phyloP scores from a whole-genome alignment of 2,113 vertebrate species.

The Myotis davidii region DNA sequence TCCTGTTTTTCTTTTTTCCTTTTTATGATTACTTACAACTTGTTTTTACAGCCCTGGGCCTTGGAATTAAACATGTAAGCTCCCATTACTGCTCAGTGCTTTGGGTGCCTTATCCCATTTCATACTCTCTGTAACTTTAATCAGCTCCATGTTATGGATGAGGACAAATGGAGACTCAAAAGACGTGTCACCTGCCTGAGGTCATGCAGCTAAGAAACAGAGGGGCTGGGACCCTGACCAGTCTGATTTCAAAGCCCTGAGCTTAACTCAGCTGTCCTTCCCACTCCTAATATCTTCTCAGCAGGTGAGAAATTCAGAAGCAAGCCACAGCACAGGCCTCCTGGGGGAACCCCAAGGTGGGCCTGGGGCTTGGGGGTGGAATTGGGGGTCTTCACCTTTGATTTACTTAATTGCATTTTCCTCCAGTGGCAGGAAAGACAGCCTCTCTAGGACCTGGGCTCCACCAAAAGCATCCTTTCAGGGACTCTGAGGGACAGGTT shows the following conservation, averaged over 20 bases:
- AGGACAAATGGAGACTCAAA: neutral
- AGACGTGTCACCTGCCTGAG: neutral
- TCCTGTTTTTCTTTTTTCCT: neutral
- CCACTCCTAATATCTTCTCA: neutral
- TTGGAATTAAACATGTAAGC: neutral
- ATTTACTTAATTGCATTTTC: constrained; percentile 9
- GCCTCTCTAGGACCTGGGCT: neutral
- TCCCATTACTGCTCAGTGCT: neutral
- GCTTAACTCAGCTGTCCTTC: neutral
- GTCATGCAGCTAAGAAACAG: constrained; percentile 16
- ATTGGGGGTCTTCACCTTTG: neutral
- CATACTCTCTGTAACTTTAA: neutral
- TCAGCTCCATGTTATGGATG: neutral
- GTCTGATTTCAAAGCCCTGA: neutral
- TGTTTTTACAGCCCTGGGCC: neutral
- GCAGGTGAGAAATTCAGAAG: constrained; percentile 24
- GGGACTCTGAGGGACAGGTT: constrained; percentile 59
- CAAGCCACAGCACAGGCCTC: neutral
- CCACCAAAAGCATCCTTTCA: neutral
- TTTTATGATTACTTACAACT: neutral
- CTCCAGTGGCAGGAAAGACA: constrained; percentile 13
- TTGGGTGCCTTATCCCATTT: neutral
- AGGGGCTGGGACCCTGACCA: neutral
- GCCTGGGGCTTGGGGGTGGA: neutral
- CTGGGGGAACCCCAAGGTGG: neutral